Conservation (phyloP, 2,113 vertebrate species). For the Chaetorhynchus papuensis region DNA sequence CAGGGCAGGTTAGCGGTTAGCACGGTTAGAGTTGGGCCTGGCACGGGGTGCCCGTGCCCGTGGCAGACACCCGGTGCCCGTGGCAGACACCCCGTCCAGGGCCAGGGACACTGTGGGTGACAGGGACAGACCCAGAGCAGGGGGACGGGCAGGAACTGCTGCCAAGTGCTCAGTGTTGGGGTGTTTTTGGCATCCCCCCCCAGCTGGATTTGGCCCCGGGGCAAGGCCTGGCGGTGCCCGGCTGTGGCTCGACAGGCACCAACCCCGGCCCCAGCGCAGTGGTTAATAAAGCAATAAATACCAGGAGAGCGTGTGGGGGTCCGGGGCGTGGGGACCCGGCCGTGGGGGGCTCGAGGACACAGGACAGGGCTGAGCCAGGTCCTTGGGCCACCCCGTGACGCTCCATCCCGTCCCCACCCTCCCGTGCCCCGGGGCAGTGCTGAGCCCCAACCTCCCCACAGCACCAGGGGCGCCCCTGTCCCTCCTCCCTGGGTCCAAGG, state of each 20-base stretch:
- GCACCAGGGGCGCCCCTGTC: rapidly evolving
- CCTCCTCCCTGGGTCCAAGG: background rate
- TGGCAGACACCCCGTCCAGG: rapidly evolving
- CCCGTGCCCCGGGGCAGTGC: background rate
- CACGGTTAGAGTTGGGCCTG: background rate
- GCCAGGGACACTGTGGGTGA: background rate
- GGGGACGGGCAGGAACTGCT: rapidly evolving
- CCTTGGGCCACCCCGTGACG: rapidly evolving
- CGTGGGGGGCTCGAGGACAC: rapidly evolving
- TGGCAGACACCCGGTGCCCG: background rate
- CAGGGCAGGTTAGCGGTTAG: background rate
- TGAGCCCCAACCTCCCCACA: background rate
- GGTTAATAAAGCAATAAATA: constrained; percentile 55
- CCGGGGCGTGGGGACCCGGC: rapidly evolving
- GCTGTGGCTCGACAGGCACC: background rate
- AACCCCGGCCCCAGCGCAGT: rapidly evolving
- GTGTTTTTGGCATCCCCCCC: background rate
- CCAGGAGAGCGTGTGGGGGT: rapidly evolving
- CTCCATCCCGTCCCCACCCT: background rate
- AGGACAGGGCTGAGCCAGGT: background rate
- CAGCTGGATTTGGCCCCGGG: background rate
- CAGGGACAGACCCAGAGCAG: background rate
- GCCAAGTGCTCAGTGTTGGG: background rate
- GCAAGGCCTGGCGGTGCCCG: background rate
- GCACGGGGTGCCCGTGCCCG: rapidly evolving